Evolutionary conservation across 2,113 vertebrate genomes (phyloP).

Genomic region (Tricholaema leucomelas): DNA sequence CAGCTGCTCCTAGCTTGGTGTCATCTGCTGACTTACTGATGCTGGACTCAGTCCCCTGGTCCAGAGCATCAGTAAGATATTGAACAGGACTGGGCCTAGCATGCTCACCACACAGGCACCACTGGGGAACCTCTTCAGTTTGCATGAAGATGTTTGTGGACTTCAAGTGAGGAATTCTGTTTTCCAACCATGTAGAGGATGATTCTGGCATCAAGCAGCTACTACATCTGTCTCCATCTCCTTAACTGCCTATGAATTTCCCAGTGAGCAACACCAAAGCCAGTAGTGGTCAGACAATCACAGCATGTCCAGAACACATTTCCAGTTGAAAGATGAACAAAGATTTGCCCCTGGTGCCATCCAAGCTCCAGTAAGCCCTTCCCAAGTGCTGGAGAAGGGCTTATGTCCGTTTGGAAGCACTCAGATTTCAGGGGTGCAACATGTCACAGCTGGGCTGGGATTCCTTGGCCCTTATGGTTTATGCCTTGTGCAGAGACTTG

Average conservation of each 20-base stretch:
- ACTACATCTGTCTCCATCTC: neutral
- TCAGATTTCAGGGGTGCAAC: neutral
- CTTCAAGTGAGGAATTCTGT: neutral
- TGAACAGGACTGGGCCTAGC: too few species aligned
- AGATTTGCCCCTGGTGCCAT: constrained; percentile 3
- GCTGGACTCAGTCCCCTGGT: too few species aligned
- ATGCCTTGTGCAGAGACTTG: neutral
- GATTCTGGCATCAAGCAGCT: constrained; percentile 32
- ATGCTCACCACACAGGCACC: neutral
- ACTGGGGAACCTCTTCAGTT: neutral
- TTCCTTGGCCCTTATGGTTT: neutral
- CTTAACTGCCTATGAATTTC: constrained; percentile 11
- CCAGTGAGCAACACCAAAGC: constrained; percentile 5
- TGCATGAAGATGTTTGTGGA: neutral
- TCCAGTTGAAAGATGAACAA: neutral
- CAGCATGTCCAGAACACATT: constrained; percentile 31
- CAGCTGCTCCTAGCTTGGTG: too few species aligned
- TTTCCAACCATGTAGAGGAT: neutral
- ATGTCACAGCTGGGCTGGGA: neutral
- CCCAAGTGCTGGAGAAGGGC: neutral
- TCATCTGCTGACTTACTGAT: too few species aligned
- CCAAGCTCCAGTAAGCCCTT: neutral
- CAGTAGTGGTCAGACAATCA: constrained; percentile 30
- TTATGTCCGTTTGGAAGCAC: neutral
- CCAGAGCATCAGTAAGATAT: too few species aligned